Percentiles rank a stretch among this genome's conserved stretches.
Conservation (phyloP, 2,113 vertebrate species). For the Emydocephalus ijimae region DNA sequence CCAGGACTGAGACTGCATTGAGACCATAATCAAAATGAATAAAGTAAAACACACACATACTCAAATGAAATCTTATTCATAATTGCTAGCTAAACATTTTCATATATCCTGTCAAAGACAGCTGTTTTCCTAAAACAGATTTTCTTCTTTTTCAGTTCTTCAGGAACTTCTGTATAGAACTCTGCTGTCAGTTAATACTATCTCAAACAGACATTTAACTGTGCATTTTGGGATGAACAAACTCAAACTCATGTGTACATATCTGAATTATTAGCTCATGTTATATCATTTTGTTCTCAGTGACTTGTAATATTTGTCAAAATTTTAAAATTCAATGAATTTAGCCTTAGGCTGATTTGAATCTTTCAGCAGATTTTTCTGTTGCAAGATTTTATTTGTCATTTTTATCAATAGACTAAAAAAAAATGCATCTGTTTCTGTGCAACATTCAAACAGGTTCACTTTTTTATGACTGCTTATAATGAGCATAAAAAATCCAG, state of each 20-base stretch:
- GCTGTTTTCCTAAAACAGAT: neutral
- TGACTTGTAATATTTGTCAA: constrained; percentile 10
- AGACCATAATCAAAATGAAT: neutral
- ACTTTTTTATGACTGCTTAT: neutral
- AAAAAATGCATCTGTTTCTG: constrained; percentile 18
- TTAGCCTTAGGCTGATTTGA: constrained; percentile 22
- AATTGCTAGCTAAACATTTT: neutral
- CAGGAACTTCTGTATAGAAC: neutral
- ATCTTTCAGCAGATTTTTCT: constrained; percentile 9
- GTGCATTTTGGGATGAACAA: no score
- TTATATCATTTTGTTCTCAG: constrained; percentile 9
- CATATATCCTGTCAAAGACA: neutral
- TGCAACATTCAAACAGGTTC: neutral
- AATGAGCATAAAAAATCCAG: neutral
- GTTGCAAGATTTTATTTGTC: neutral
- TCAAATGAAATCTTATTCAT: neutral
- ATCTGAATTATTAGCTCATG: neutral
- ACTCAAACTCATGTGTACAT: neutral
- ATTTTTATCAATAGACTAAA: constrained; percentile 15
- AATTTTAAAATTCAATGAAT: constrained; percentile 26
- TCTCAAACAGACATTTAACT: no score
- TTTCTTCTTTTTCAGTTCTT: neutral
- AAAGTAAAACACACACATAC: neutral
- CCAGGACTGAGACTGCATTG: neutral
- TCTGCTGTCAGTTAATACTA: neutral